Percentiles rank a stretch among this genome's conserved stretches.
phyloP scores from a whole-genome alignment of 2,113 vertebrate species.

The Rhinichthys klamathensis region DNA sequence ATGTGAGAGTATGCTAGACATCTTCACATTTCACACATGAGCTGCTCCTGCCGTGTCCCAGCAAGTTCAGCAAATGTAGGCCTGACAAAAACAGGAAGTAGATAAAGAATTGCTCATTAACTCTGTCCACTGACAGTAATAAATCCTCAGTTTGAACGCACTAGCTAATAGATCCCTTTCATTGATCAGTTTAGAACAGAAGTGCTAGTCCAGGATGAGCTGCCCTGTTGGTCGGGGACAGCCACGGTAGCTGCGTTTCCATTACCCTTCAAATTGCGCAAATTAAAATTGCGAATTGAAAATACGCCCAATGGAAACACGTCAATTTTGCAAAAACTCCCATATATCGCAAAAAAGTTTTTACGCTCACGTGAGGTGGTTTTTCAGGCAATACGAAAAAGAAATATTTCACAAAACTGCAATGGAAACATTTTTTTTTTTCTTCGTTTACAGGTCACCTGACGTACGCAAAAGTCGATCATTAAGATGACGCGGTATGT shows the following conservation, averaged over 20 bases:
- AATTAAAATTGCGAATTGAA: too few species aligned
- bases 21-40: neutral
- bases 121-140: constrained; percentile 29
- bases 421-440: too few species aligned
- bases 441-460: too few species aligned
- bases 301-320: too few species aligned
- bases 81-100: constrained; percentile 65
- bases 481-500: too few species aligned
- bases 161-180: neutral
- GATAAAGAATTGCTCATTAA: constrained; percentile 62
- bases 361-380: too few species aligned
- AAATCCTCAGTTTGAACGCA: neutral
- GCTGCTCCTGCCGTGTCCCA: constrained; percentile 44
- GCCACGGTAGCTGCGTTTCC: neutral
- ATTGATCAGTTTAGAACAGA: constrained; percentile 1
- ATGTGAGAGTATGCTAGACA: neutral
- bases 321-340: too few species aligned
- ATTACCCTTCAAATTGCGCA: too few species aligned
- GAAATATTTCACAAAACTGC: too few species aligned
- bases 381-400: too few species aligned
- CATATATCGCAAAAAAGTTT: too few species aligned
- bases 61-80: constrained; percentile 52
- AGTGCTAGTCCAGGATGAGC: neutral
- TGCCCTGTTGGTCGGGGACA: neutral
- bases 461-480: too few species aligned